These are phyloP conservation scores for Chrysolophus pictus DNA, from an alignment of 2,797 vertebrate genomes.

Conservation along the genomic window DNA sequence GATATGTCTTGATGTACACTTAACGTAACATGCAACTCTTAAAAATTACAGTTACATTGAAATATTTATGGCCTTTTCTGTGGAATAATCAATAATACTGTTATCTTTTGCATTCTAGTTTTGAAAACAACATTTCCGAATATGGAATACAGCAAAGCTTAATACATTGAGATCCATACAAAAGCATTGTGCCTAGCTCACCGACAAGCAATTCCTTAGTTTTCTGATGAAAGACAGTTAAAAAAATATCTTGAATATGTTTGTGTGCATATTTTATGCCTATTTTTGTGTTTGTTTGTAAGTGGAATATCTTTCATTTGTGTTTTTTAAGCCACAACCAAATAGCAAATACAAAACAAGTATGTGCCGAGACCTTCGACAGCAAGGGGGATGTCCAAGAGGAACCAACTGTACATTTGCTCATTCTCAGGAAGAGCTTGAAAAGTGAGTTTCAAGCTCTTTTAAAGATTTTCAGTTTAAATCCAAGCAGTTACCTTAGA, in stretches of 20 bases:
- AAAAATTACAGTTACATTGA: background rate
- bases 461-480: background rate
- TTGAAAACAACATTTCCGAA: background rate
- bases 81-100: background rate
- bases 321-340: constrained; percentile 87
- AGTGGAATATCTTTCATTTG: constrained; percentile 4
- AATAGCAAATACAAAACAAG: constrained; percentile 99
- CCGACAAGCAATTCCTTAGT: background rate
- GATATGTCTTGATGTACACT: background rate
- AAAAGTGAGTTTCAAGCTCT: constrained; percentile 86
- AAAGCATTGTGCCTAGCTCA: background rate
- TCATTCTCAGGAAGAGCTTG: constrained; percentile 96
- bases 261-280: background rate
- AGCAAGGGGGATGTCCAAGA: constrained; percentile 94
- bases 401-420: constrained; percentile 96
- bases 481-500: background rate
- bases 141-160: background rate
- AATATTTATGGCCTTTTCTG: background rate
- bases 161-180: background rate
- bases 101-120: background rate
- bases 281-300: background rate
- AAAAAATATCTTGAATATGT: background rate
- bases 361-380: constrained; percentile 96
- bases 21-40: background rate
- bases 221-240: background rate